Evolutionary conservation across 2,113 vertebrate species (phyloP), one percentile per base, ranked within the genome.

Genomic region (Ondatra zibethicus): DNA sequence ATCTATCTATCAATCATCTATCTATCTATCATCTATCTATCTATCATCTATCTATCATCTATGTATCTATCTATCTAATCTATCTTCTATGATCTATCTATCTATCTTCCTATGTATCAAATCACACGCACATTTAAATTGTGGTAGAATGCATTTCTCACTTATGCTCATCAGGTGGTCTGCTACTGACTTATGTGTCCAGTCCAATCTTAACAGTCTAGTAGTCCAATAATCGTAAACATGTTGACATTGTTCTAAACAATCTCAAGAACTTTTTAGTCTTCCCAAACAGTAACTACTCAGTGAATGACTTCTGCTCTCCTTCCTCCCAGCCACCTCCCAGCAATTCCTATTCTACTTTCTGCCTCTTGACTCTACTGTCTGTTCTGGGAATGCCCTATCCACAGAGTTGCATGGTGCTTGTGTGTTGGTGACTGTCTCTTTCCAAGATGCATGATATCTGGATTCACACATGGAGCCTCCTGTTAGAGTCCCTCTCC

Each of bases 381-480:
- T 65, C 58, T 36, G 33, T 42, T 39, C 63, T 63, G 7, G 23
- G 68, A 23, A 6, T 17, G 14, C 25, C 45, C 19, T 25, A 0
- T 13, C 16, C 27, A 14, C 29, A 86, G 52, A 45, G 72, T 12
- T 9, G 7, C 6, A 19, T 2, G n/a, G 33, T 25, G 27, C 68
- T 65, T 82, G 36, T 63, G 11, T 65, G 52, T 87, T 36, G 33
- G n/a, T 23, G 82, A 50, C 33, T 68, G 70, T 29, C 3, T 68
- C 7, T 21, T 52, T 77, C 39, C 47, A 19, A 31, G 55, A 61
- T 65, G 65, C n/a, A 1, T 29, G 9, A 68, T 3, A 29, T 75
- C 72, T 42, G 2, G 31, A 2, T 50, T 90, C 52, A 3, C 13
- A n/a, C 4, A 4, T 1, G 4, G 0, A 17, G 9, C 25, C 50